These are phyloP conservation scores for Andrena chrysosceles DNA, from an alignment of 2,888 invertebrate genomes.

Conservation along the genomic window DNA sequence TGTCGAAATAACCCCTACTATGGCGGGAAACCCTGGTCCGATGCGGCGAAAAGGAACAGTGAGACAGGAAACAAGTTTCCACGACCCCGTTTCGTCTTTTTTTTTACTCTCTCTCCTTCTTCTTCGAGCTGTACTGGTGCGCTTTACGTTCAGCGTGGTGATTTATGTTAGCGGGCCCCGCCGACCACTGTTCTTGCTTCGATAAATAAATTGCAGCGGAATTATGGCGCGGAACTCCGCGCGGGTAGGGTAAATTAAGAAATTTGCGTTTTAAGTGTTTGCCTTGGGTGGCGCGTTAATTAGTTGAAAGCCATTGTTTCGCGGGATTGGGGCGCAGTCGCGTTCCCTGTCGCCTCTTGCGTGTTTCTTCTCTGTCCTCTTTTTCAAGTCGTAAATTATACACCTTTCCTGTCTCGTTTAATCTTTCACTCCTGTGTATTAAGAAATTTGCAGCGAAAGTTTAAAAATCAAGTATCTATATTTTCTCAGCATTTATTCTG, in stretches of 20 bases:
- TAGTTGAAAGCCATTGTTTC: conserved; percentile 29
- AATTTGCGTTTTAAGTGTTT: conserved; percentile 24
- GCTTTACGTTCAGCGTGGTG: conserved; percentile 33
- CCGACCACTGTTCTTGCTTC: conserved; percentile 29
- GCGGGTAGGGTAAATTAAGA: conserved; percentile 39
- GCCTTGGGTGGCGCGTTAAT: conserved; percentile 10
- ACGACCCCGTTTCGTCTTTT: conserved; percentile 14
- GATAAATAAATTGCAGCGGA: conserved; percentile 53
- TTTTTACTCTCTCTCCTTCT: not conserved
- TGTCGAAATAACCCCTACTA: conserved; percentile 6
- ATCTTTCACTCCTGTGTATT: not conserved
- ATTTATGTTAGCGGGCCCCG: conserved; percentile 41
- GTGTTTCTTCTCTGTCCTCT: not conserved
- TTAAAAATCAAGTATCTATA: too few relatives aligned
- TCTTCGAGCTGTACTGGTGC: conserved; percentile 1
- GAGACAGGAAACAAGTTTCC: conserved; percentile 44
- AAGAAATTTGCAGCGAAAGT: too few relatives aligned
- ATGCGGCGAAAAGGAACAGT: not conserved
- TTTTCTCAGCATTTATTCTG: too few relatives aligned
- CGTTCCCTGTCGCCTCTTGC: not conserved
- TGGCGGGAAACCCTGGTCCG: not conserved
- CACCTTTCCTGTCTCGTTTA: conserved; percentile 3
- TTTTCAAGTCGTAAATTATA: conserved; percentile 5
- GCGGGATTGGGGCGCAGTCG: conserved; percentile 2
- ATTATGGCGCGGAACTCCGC: conserved; percentile 18